Base-by-base conservation (phyloP, 2,113 vertebrate species). In the Sinocyclocheilus anshuiensis region DNA sequence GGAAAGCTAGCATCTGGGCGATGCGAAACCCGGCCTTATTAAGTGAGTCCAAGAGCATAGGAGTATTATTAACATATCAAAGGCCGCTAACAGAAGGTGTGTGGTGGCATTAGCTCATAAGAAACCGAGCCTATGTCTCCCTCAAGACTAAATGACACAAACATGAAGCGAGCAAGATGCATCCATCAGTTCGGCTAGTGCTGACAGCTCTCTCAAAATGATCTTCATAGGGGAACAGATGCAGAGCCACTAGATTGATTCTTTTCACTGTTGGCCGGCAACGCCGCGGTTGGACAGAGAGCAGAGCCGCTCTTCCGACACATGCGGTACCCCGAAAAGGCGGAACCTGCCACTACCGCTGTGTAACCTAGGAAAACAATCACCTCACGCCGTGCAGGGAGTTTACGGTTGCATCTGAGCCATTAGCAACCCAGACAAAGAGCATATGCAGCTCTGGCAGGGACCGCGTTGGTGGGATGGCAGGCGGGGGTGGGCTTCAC, bases 161-260 rank as follows among this genome's bases (percentile, higher is more conserved):
- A 87, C 69, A 85, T 11, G 81, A 69, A 74, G 79, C 13, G 48
- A 53, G 83, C 45, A 74, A 67, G 36, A 59, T 81, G 78, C 89
- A 93, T 93, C 91, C 91, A 92, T 94, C 91, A 93, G 74, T 45
- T 0, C 50, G 24, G 86, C 89, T 88, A 71, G 53, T 39, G 71
- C 90, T 93, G 92, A 93, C 92, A 92, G 92, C 86, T 89, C 90
- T 91, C 91, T 93, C 90, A 92, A 89, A 93, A 89, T 85, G 89
- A 92, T 88, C 91, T 88, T 42, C 91, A 85, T 88, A 92, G 90
- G 91, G 91, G 88, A 87, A 86, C 84, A 90, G 90, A 90, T 77
- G 26, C 84, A 39, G 81, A 91, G 87, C 91, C 87, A 91, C 90
- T 92, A 90, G 90, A 92, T 85, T 90, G 92, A 92, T 91, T 91